Conservation (phyloP, 2,888 invertebrate genomes). For the Hofmannophila pseudospretella region DNA sequence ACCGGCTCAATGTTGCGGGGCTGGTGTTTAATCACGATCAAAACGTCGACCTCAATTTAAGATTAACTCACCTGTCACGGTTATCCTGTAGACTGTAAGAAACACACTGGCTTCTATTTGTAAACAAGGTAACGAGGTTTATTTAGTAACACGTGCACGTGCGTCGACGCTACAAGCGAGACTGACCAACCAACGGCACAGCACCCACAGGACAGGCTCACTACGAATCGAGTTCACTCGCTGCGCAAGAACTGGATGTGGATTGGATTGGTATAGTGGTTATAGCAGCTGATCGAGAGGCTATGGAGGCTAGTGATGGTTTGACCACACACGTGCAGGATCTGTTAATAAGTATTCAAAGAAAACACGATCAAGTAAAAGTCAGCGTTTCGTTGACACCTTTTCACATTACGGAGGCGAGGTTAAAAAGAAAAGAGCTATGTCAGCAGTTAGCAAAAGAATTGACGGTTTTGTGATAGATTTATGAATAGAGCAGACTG, state of each 20-base stretch:
- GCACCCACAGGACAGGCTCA: constrained; percentile 8
- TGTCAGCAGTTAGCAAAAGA: constrained; percentile 4
- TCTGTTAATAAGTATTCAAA: constrained; percentile 16
- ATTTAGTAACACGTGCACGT: constrained; percentile 38
- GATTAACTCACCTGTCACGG: constrained; percentile 58
- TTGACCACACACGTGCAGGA: constrained; percentile 30
- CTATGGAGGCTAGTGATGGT: constrained; percentile 17
- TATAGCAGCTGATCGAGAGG: constrained; percentile 4
- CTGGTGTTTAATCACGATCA: constrained; percentile 25
- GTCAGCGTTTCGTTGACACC: too few relatives aligned
- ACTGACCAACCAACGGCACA: constrained; percentile 38
- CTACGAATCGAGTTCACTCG: constrained; percentile 57
- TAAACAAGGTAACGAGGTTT: constrained; percentile 48
- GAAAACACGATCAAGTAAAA: not conserved
- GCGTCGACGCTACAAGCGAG: constrained; percentile 41
- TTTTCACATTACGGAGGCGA: not conserved
- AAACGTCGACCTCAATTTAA: constrained; percentile 51
- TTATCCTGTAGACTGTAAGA: constrained; percentile 50
- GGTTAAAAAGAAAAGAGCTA: not conserved
- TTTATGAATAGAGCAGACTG: constrained; percentile 24
- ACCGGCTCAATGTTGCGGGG: constrained; percentile 12
- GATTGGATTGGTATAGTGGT: constrained; percentile 9
- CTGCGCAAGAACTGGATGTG: constrained; percentile 21
- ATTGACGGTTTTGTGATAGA: constrained; percentile 6
- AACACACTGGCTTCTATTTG: constrained; percentile 54